Evolutionary conservation across 2,797 vertebrate genomes (phyloP), one percentile per base, ranked within the genome.

Genomic region (Euthynnus affinis): DNA sequence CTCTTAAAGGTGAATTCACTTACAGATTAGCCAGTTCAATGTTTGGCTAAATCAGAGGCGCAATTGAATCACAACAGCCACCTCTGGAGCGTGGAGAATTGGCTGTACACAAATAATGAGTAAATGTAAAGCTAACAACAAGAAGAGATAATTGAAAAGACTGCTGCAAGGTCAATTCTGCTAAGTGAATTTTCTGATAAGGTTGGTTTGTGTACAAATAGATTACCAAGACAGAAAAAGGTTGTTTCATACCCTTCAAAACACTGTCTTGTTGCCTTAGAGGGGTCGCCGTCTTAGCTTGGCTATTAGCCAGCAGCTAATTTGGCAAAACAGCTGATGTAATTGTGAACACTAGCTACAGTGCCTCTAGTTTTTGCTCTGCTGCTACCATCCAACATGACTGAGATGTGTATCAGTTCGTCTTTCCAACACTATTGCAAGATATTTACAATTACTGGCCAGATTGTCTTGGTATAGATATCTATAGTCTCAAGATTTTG

Each of bases 161-260:
- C 44, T n/a, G 56, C 71, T 66, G 22, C 17, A 3, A 79, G 63
- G 74, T 82, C 74, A 78, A 60, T 67, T 78, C 79, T 74, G 58
- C 27, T 71, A 70, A 62, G 49, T 76, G 55, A 55, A 71, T 76
- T 61, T 74, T 72, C 69, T 46, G 56, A 76, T 78, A 60, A 78
- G 71, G 42, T 71, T 82, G 78, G 77, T 78, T 65, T 62, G 58
- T 63, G 59, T 82, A 74, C 61, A 77, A 72, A 79, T 71, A 80
- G 70, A 89, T 74, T 74, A 59, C 63, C 29, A 18, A 2, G 6
- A 76, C 67, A 46, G 25, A 66, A 82, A 73, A 64, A 57, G 18
- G 5, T n/a, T 55, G 51, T 71, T 80, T 77, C n/a, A 51, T 23
- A 27, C 62, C 66, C 22, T 55, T 81, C 13, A 71, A 49, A 71